phyloP scores from a whole-genome alignment of 2,888 invertebrate species.

The Linnaemya vulpina region DNA sequence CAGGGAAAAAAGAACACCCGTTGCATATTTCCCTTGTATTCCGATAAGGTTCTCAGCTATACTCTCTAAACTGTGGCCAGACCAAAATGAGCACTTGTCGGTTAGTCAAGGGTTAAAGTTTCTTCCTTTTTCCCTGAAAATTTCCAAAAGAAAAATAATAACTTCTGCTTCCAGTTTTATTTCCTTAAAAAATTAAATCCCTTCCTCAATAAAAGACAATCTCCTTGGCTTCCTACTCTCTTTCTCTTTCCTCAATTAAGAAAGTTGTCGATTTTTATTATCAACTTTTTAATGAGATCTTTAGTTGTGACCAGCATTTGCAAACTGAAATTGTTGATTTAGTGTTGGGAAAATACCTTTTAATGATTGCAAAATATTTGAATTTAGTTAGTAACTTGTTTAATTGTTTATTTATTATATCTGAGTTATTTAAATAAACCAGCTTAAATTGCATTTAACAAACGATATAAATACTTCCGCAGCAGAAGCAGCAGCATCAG shows the following conservation, averaged over 20 bases:
- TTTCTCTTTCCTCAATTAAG: neutral
- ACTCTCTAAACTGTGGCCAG: too few species aligned
- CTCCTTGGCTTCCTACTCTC: neutral
- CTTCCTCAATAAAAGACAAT: too few species aligned
- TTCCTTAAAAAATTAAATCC: neutral
- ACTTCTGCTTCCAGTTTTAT: neutral
- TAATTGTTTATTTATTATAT: conserved; percentile 55
- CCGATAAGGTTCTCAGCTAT: too few species aligned
- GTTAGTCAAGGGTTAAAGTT: neutral
- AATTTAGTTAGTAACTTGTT: conserved; percentile 39
- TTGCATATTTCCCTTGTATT: too few species aligned
- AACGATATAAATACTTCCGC: conserved; percentile 27
- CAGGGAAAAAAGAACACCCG: too few species aligned
- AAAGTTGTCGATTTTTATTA: conserved; percentile 11
- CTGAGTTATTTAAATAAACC: conserved; percentile 28
- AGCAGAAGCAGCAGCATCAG: too few species aligned
- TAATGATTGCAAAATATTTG: conserved; percentile 48
- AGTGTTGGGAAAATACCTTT: conserved; percentile 52
- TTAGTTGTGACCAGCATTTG: conserved; percentile 31
- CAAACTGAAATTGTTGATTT: conserved; percentile 45
- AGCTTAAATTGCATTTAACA: conserved; percentile 42
- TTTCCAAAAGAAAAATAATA: neutral
- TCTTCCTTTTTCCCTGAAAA: neutral
- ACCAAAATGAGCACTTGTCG: too few species aligned
- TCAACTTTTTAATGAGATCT: conserved; percentile 50